phyloP scores from a whole-genome alignment of 2,797 vertebrate species.

The Anguilla pacifica region DNA sequence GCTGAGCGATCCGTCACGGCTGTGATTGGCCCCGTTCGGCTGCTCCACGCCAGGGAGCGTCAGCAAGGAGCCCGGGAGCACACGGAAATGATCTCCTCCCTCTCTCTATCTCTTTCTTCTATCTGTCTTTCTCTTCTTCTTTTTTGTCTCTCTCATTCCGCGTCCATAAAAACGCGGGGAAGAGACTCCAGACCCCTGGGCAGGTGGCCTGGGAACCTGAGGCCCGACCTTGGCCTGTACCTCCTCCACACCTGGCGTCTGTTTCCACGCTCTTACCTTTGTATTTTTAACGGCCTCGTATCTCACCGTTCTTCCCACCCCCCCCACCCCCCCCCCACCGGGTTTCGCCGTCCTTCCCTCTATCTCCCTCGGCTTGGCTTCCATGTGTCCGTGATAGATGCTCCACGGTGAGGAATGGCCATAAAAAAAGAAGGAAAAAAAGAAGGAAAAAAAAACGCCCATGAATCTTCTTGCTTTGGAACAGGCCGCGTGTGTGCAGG shows the following conservation, averaged over 20 bases:
- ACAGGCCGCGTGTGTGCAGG: neutral
- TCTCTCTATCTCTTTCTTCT: neutral
- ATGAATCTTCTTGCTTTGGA: neutral
- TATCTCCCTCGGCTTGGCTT: neutral
- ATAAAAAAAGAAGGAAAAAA: neutral
- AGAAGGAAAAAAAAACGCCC: neutral
- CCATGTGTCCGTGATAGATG: constrained; percentile 2
- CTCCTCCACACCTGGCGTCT: neutral
- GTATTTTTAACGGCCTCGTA: neutral
- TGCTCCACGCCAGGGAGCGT: neutral
- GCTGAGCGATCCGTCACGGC: constrained; percentile 30
- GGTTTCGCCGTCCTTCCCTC: neutral
- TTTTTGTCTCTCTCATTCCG: neutral
- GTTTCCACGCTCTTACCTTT: constrained; percentile 7
- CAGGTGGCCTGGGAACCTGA: neutral
- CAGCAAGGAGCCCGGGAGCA: neutral
- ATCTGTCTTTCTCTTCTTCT: neutral
- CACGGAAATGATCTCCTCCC: constrained; percentile 11
- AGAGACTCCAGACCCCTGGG: neutral
- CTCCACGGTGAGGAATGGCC: neutral
- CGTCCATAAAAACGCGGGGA: neutral
- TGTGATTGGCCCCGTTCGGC: neutral
- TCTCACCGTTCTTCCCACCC: neutral
- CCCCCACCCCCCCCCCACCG: neutral
- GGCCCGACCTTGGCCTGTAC: neutral